Conservation (phyloP, 2,888 invertebrate species). For the Augiades crinisus region DNA sequence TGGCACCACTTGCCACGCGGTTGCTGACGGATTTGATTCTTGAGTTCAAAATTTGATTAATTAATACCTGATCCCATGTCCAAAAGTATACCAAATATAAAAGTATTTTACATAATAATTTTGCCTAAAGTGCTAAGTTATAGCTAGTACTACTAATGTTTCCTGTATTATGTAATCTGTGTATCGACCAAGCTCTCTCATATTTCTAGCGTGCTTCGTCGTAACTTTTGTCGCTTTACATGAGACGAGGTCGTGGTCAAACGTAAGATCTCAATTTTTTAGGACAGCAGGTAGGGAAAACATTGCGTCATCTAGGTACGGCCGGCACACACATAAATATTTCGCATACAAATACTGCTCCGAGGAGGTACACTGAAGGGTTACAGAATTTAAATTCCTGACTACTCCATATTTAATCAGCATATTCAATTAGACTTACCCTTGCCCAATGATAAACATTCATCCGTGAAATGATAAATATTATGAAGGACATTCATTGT, state of each 20-base stretch:
- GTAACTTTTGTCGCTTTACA: too few relatives aligned
- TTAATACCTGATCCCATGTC: constrained; percentile 3
- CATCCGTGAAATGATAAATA: not conserved
- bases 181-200: too few relatives aligned
- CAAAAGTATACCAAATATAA: not conserved
- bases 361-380: constrained; percentile 2
- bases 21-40: constrained; percentile 54
- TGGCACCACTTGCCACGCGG: constrained; percentile 79
- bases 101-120: not conserved
- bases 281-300: not conserved
- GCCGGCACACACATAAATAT: constrained; percentile 18
- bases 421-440: not conserved
- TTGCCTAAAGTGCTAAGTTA: too few relatives aligned
- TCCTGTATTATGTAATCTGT: too few relatives aligned
- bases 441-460: not conserved
- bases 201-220: too few relatives aligned
- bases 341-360: constrained; percentile 9
- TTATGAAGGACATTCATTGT: not conserved
- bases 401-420: constrained; percentile 8
- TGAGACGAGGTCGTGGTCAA: too few relatives aligned
- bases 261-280: not conserved
- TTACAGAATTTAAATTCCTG: constrained; percentile 17
- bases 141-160: too few relatives aligned
- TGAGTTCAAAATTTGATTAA: constrained; percentile 40
- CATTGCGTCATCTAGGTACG: constrained; percentile 2